phyloP scores from a whole-genome alignment of 2,797 vertebrate species.

The Orientallactaga sibirica region DNA sequence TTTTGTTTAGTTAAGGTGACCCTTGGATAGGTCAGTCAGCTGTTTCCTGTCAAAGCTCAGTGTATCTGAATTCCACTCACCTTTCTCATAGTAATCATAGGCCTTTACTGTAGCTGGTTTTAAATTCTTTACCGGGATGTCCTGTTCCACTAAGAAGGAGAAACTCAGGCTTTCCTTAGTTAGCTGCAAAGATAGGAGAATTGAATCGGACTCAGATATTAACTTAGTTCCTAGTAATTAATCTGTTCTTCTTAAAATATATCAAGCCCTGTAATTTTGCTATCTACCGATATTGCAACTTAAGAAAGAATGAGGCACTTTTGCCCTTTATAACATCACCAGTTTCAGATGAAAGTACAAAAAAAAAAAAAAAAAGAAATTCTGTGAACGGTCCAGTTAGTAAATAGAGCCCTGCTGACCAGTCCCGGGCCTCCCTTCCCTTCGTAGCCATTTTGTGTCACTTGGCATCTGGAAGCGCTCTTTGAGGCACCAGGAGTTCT shows the following conservation, averaged over 20 bases:
- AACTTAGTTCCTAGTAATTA: not conserved
- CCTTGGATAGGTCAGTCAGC: not conserved
- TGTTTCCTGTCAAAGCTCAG: not conserved
- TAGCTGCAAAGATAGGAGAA: conserved; percentile 79
- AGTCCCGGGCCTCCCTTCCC: not conserved
- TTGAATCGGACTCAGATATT: conserved; percentile 46
- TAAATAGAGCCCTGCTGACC: not conserved
- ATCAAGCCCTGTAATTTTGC: not conserved
- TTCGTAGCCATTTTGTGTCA: not conserved
- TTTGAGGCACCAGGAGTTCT: not conserved
- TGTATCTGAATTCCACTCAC: conserved; percentile 78
- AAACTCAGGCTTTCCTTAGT: conserved; percentile 74
- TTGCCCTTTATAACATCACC: not conserved
- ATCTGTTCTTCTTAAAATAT: not conserved
- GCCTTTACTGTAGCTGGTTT: conserved; percentile 84
- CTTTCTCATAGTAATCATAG: conserved; percentile 87
- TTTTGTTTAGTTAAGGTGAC: conserved; percentile 9
- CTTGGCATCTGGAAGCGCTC: not conserved
- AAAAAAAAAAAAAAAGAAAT: too few relatives aligned
- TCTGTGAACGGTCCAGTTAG: not conserved
- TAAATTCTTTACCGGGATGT: conserved; percentile 81
- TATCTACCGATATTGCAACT: not conserved
- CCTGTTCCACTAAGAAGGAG: conserved; percentile 81
- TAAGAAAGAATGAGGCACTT: not conserved
- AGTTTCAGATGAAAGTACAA: not conserved